Percentiles rank a stretch among this genome's conserved stretches.
These are phyloP conservation scores for Dicyrtoma fusca DNA, from an alignment of 2,888 invertebrate genomes.

Conservation along the genomic window DNA sequence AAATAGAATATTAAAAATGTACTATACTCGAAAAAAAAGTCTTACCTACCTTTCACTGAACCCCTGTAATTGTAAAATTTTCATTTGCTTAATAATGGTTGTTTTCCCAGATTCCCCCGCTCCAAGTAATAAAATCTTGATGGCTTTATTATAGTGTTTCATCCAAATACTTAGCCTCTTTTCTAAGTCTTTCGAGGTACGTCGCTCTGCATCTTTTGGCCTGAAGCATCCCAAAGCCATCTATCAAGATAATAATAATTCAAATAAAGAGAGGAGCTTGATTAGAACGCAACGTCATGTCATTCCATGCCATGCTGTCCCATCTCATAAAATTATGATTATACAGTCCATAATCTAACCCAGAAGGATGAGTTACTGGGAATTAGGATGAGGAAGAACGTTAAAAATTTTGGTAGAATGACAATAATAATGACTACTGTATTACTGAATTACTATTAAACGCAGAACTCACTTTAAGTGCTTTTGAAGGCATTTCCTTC, in stretches of 20 bases:
- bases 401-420: too few relatives aligned
- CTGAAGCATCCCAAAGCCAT: conserved; percentile 39
- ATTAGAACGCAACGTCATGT: background rate
- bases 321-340: too few relatives aligned
- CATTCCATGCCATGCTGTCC: too few relatives aligned
- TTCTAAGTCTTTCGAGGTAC: conserved; percentile 57
- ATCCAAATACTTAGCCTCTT: conserved; percentile 57
- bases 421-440: too few relatives aligned
- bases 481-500: conserved; percentile 34
- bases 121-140: conserved; percentile 58
- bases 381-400: too few relatives aligned
- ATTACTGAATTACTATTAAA: background rate
- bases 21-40: conserved; percentile 8
- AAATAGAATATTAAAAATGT: too few relatives aligned
- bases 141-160: conserved; percentile 57
- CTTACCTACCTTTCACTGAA: conserved; percentile 69
- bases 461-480: conserved; percentile 26
- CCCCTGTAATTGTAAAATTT: conserved; percentile 78
- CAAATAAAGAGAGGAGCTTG: background rate
- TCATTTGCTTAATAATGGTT: conserved; percentile 85
- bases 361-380: too few relatives aligned
- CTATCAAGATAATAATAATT: conserved; percentile 23
- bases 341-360: too few relatives aligned
- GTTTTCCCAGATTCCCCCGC: conserved; percentile 65
- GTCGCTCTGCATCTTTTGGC: conserved; percentile 35